A percentile compares a stretch with the other conserved stretches of the same genome.
Conservation (phyloP, 1,140 invertebrate species). For the Diploscapter pachys region DNA sequence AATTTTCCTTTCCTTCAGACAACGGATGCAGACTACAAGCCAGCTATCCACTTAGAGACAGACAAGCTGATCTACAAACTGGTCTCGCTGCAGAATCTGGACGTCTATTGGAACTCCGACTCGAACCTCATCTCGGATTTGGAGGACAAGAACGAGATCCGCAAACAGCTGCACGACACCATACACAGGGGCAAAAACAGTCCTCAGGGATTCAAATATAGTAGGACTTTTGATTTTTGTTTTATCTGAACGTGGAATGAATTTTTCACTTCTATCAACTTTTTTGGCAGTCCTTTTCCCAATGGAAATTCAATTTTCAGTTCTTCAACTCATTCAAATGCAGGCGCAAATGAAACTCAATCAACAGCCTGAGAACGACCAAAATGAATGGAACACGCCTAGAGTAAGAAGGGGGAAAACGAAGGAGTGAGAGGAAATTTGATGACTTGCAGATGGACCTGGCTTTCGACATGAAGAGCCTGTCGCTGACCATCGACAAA, state of each 20-base stretch:
- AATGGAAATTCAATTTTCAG: slow-evolving; percentile 62
- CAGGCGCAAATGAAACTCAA: slow-evolving; percentile 81
- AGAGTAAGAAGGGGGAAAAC: slow-evolving; percentile 62
- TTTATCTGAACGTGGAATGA: neutral
- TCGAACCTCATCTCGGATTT: slow-evolving; percentile 62
- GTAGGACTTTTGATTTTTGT: neutral
- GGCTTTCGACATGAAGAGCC: slow-evolving; percentile 78
- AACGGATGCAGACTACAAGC: slow-evolving; percentile 77
- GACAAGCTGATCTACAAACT: slow-evolving; percentile 60
- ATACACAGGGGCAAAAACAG: slow-evolving; percentile 71
- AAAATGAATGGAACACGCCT: slow-evolving; percentile 76
- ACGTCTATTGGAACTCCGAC: slow-evolving; percentile 83
- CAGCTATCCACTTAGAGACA: slow-evolving; percentile 72
- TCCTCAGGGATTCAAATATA: slow-evolving; percentile 72
- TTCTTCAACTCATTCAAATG: slow-evolving; percentile 85
- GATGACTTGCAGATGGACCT: slow-evolving; percentile 67
- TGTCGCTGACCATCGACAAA: slow-evolving; percentile 69
- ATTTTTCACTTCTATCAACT: no score
- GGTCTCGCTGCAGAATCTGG: slow-evolving; percentile 76
- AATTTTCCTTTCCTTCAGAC: slow-evolving; percentile 65
- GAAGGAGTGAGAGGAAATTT: neutral
- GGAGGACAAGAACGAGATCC: slow-evolving; percentile 45
- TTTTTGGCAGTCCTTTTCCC: no score
- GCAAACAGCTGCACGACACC: slow-evolving; percentile 63
- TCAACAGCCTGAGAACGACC: slow-evolving; percentile 83